These are phyloP conservation scores for Pterois miles DNA, from an alignment of 2,797 vertebrate species.

Conservation along the genomic window DNA sequence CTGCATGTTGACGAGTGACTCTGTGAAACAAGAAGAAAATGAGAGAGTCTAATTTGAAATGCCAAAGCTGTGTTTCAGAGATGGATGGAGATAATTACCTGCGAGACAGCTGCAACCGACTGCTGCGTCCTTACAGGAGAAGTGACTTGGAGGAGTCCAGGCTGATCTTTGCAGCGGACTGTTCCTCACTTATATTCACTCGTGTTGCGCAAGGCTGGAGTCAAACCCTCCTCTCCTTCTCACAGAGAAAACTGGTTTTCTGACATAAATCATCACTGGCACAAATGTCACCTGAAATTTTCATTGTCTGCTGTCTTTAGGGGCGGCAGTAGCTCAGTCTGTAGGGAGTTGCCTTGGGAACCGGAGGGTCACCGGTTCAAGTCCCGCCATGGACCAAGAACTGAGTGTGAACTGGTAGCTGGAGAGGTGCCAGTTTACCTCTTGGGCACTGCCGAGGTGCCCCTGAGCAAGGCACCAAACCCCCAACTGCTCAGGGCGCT, in stretches of 20 bases:
- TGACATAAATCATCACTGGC: not conserved
- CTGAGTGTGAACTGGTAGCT: too few species aligned
- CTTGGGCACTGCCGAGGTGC: too few species aligned
- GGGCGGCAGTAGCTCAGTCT: too few species aligned
- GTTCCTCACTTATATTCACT: constrained; percentile 3
- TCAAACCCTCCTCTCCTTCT: not conserved
- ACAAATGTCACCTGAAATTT: not conserved
- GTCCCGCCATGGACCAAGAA: too few species aligned
- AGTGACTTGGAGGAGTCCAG: not conserved
- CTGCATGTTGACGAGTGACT: constrained; percentile 41
- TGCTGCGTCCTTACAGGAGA: constrained; percentile 1
- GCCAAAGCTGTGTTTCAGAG: not conserved
- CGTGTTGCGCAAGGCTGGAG: not conserved
- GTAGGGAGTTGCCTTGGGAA: too few species aligned
- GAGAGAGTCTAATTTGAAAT: not conserved
- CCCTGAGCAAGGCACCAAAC: too few species aligned
- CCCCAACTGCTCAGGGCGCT: too few species aligned
- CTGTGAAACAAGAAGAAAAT: not conserved
- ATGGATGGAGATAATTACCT: constrained; percentile 6
- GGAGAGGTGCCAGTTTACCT: too few species aligned
- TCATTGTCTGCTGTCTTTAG: not conserved
- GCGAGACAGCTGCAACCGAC: not conserved
- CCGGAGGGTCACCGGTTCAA: too few species aligned
- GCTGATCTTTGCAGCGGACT: not conserved
- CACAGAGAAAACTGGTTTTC: not conserved